phyloP scores from a whole-genome alignment of 2,797 vertebrate genomes.

The Liasis olivaceus region DNA sequence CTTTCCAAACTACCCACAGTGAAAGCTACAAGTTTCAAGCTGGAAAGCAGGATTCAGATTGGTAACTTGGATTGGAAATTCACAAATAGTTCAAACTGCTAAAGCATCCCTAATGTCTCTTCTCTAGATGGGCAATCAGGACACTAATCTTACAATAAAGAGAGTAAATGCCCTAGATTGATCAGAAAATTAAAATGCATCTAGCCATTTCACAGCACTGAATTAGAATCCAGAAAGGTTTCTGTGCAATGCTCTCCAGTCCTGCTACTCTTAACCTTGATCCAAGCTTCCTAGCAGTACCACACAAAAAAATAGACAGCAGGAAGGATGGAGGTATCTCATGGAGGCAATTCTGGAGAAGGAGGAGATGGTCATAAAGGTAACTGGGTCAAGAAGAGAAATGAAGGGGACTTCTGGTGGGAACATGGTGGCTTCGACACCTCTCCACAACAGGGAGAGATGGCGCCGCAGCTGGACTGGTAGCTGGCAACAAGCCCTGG shows the following conservation, averaged over 20 bases:
- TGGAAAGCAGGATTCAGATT: not conserved
- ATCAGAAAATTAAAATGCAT: not conserved
- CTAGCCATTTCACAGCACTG: not conserved
- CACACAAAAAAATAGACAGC: not conserved
- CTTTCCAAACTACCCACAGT: not conserved
- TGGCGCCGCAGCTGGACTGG: too few relatives aligned
- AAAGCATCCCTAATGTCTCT: not conserved
- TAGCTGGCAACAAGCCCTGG: too few relatives aligned
- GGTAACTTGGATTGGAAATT: not conserved
- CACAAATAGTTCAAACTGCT: not conserved
- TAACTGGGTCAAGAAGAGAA: not conserved
- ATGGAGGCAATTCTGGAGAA: not conserved
- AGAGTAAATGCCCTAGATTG: not conserved
- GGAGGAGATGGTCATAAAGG: not conserved
- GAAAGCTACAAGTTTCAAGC: not conserved
- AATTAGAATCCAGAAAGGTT: not conserved
- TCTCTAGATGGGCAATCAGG: not conserved
- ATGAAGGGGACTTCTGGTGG: too few relatives aligned
- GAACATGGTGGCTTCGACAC: too few relatives aligned
- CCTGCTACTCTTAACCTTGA: not conserved
- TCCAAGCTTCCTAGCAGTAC: not conserved
- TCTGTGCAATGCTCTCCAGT: not conserved
- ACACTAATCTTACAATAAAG: not conserved
- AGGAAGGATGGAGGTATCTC: not conserved
- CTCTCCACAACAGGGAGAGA: too few relatives aligned